Evolutionary conservation across 1,140 invertebrate genomes (phyloP).

Genomic region (Pomacea maculata): DNA sequence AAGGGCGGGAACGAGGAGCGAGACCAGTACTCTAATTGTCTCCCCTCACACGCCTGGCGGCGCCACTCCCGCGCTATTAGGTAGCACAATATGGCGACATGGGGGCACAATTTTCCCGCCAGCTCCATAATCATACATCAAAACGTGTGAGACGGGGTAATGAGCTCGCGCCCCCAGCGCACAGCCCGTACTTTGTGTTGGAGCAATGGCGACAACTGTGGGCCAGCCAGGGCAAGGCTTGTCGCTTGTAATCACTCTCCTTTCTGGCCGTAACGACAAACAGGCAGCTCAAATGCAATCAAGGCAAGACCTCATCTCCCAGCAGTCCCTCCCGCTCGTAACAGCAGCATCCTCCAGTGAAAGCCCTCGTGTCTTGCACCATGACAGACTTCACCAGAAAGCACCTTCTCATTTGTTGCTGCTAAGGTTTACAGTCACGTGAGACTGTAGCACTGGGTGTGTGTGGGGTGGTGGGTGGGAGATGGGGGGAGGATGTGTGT

Average conservation of each 20-base stretch:
- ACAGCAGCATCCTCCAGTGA: too few species aligned
- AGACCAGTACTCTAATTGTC: conserved; percentile 21
- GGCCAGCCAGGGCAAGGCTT: not conserved
- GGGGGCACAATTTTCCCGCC: conserved; percentile 5
- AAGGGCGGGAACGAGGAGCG: conserved; percentile 14
- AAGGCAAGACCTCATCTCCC: too few species aligned
- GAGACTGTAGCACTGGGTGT: not conserved
- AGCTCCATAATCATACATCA: conserved; percentile 24
- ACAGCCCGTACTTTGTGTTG: too few species aligned
- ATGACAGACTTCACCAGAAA: too few species aligned
- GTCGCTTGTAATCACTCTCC: not conserved
- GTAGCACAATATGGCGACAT: conserved; percentile 13
- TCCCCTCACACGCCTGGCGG: conserved; percentile 17
- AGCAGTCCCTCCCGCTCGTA: too few species aligned
- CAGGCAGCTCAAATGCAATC: too few species aligned
- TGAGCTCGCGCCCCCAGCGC: conserved; percentile 2
- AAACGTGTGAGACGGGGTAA: conserved; percentile 17
- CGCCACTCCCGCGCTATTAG: conserved; percentile 17
- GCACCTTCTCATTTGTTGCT: too few species aligned
- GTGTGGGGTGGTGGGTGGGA: not conserved
- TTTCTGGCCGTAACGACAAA: too few species aligned
- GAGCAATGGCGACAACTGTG: too few species aligned
- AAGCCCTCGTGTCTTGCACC: too few species aligned
- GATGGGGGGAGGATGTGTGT: too few species aligned
- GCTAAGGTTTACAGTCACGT: too few species aligned